These are phyloP conservation scores for Hymenochirus boettgeri DNA, from an alignment of 2,113 vertebrate genomes.

Conservation along the genomic window DNA sequence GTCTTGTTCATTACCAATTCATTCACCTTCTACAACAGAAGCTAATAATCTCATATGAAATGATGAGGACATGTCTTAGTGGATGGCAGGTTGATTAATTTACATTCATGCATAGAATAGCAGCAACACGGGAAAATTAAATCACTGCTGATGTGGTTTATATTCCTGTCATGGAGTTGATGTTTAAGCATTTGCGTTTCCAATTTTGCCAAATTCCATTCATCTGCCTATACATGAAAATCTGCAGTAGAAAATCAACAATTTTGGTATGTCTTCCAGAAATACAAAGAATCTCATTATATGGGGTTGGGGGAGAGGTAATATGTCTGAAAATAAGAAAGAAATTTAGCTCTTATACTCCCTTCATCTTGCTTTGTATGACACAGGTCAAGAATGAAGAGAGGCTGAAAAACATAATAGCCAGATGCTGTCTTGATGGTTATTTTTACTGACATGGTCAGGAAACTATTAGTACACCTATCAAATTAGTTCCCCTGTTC, in stretches of 20 bases:
- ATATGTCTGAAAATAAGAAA: not conserved
- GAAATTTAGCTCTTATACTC: not conserved
- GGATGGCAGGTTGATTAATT: no score
- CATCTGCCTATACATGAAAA: not conserved
- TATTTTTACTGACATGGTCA: not conserved
- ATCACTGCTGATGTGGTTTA: no score
- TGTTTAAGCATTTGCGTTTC: not conserved
- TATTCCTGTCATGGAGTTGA: no score
- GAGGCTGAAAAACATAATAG: not conserved
- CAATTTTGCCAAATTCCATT: conserved; percentile 5
- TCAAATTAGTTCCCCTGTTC: conserved; percentile 7
- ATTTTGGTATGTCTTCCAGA: not conserved
- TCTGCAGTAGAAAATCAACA: conserved; percentile 4
- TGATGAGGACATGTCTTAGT: no score
- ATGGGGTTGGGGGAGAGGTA: not conserved
- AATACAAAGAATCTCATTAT: not conserved
- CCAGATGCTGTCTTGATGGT: conserved; percentile 11
- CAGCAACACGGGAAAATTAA: no score
- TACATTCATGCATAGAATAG: no score
- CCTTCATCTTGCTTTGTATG: not conserved
- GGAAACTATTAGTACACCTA: conserved; percentile 5
- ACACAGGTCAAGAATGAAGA: not conserved
- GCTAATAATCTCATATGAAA: no score
- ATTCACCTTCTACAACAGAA: no score
- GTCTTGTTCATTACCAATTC: no score